These are phyloP conservation scores for Pollachius pollachius DNA, from an alignment of 2,113 vertebrate species.

Conservation along the genomic window DNA sequence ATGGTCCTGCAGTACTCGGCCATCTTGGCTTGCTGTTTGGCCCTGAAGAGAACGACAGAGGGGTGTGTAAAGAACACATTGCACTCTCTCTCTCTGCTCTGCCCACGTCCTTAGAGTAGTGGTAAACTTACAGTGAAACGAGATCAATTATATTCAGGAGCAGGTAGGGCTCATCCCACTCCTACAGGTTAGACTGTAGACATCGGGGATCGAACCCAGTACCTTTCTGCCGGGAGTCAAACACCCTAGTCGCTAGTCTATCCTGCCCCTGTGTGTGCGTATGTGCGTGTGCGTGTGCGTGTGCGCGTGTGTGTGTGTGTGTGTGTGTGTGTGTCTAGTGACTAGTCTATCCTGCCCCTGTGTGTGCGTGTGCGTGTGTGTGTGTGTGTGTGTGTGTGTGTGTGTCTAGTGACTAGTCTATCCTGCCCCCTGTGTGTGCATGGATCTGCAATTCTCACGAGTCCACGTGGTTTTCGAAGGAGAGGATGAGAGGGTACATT, in stretches of 20 bases:
- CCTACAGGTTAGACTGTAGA: too few relatives aligned
- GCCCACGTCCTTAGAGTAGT: too few relatives aligned
- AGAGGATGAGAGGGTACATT: conserved; percentile 83
- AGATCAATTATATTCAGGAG: too few relatives aligned
- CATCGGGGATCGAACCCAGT: too few relatives aligned
- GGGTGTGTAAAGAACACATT: not conserved
- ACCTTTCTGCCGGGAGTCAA: not conserved
- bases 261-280: too few relatives aligned
- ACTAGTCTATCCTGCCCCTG: not conserved
- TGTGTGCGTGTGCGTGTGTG: too few relatives aligned
- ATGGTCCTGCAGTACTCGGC: conserved; percentile 87
- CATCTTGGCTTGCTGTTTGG: conserved; percentile 90
- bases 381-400: not conserved
- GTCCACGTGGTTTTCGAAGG: conserved; percentile 91
- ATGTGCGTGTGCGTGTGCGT: not conserved
- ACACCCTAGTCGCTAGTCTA: not conserved
- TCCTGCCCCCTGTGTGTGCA: too few relatives aligned
- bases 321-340: not conserved
- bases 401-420: not conserved
- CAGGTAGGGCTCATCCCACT: too few relatives aligned
- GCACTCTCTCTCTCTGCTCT: too few relatives aligned
- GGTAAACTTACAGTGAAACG: too few relatives aligned
- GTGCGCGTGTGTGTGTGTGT: not conserved
- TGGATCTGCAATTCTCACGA: conserved; percentile 77
- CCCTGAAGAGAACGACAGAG: conserved; percentile 54